Evolutionary conservation across 1,140 invertebrate species (phyloP).

Genomic region (Sycophaga agraensis): DNA sequence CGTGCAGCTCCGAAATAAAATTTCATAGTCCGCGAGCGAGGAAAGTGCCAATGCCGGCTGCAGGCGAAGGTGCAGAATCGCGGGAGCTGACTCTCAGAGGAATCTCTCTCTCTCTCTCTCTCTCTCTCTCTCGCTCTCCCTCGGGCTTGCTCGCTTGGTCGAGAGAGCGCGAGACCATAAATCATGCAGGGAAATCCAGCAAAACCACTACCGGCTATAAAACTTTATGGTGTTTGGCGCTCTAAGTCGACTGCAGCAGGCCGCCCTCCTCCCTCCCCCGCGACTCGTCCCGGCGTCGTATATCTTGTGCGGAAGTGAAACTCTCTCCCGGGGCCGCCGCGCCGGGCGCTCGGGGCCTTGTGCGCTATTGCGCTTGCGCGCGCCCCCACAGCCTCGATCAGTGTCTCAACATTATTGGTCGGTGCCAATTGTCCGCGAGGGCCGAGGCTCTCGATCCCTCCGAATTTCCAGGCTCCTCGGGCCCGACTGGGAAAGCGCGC

Average conservation of each 20-base stretch:
- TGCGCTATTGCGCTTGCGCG: no score
- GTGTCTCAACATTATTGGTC: constrained; percentile 41
- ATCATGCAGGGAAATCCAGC: constrained; percentile 39
- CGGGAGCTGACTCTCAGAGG: neutral
- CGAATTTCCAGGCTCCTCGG: no score
- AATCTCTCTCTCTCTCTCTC: no score
- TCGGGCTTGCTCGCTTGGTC: no score
- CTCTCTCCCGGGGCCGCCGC: constrained; percentile 24
- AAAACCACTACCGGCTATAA: constrained; percentile 44
- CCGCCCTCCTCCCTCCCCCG: neutral
- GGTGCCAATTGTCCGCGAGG: constrained; percentile 38
- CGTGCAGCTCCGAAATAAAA: no score
- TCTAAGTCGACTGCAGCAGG: constrained; percentile 12
- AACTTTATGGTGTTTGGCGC: constrained; percentile 42
- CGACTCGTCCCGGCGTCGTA: no score
- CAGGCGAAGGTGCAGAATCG: neutral
- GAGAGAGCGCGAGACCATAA: constrained; percentile 35
- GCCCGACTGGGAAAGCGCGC: neutral
- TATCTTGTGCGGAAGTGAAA: constrained; percentile 44
- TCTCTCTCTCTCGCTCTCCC: no score
- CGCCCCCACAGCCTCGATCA: constrained; percentile 33
- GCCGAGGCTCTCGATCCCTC: no score
- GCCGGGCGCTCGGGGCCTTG: neutral
- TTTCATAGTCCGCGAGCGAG: no score
- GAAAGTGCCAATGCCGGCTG: neutral